Evolutionary conservation across 1,140 invertebrate genomes (phyloP), one percentile per base, ranked within the genome.

Genomic region (Aphaenogaster ashmeadi): DNA sequence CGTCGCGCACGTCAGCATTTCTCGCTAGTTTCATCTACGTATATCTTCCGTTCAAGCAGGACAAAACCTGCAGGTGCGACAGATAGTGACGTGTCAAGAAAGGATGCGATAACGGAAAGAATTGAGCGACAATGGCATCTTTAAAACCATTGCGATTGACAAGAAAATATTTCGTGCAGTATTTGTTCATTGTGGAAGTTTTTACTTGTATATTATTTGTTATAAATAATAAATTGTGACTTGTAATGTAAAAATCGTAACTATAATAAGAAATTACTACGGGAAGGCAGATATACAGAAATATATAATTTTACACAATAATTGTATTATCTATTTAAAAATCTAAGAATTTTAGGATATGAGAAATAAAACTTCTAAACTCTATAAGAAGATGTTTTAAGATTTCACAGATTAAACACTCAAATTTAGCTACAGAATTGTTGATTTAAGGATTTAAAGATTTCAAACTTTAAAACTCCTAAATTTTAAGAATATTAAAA

Each of bases 1-100:
- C 21, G 9, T 69, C 50, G 66, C 33, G 27, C 44, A 78, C 27
- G n/a, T 80, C 47, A 41, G 62, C 54, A 69, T 69, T 81, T 81
- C 9, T 8, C 36, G 36, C 15, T 38, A 36, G 47, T 67, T 81
- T 81, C 36, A 54, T 69, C 60, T 38, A 21, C 36, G 33, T 67
- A 52, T 41, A 81, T 81, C 50, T 33, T 54, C 13, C 47, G 36
- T 80, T 80, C 62, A 54, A 67, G 21, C 13, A 54, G 47, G 6
- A 3, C 21, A 27, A 27, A 80, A 18, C 33, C 27, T 52, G 58
- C 78, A 54, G 33, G n/a, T 54, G 60, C 44, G 44, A 79, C 44
- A 47, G 44, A 36, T n/a, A 11, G 6, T 54, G 6, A 80, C 13
- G 21, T n/a, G 18, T 13, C n/a, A 41, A 67, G 47, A 54, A 54